These are phyloP conservation scores for Diabrotica balteata DNA, from an alignment of 2,888 invertebrate species.

Conservation along the genomic window DNA sequence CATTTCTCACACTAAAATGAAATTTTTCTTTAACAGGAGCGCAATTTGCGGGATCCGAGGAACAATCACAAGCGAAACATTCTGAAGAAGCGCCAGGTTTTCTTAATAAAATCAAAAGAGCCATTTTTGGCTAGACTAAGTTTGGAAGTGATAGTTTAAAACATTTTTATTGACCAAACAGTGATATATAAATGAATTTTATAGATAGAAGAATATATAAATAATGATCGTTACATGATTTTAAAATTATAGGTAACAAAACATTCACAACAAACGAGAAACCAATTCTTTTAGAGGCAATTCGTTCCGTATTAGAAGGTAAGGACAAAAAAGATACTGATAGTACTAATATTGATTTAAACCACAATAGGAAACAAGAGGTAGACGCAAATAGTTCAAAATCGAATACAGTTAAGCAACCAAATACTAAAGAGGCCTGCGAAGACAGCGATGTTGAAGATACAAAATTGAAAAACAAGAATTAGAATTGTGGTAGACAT, in stretches of 20 bases:
- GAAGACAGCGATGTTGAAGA: slow-evolving; percentile 48
- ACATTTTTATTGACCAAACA: slow-evolving; percentile 13
- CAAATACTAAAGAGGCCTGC: slow-evolving; percentile 18
- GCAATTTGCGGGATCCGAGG: slow-evolving; percentile 62
- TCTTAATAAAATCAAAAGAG: slow-evolving; percentile 67
- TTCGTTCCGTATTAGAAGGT: slow-evolving; percentile 67
- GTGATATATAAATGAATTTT: slow-evolving; percentile 11
- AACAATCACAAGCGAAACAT: slow-evolving; percentile 61
- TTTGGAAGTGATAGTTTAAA: too few species aligned
- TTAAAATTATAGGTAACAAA: slow-evolving; percentile 66
- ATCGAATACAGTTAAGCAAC: slow-evolving; percentile 13
- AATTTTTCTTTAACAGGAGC: slow-evolving; percentile 61
- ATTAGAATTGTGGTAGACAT: slow-evolving; percentile 32
- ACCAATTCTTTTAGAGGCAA: slow-evolving; percentile 67
- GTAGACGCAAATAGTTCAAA: slow-evolving; percentile 21
- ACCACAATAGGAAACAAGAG: slow-evolving; percentile 40
- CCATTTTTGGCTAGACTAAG: slow-evolving; percentile 65
- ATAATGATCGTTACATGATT: slow-evolving; percentile 15
- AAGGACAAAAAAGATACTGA: slow-evolving; percentile 49
- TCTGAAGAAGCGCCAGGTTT: slow-evolving; percentile 61
- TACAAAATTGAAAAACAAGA: slow-evolving; percentile 56
- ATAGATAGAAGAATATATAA: slow-evolving; percentile 2
- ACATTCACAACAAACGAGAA: slow-evolving; percentile 66
- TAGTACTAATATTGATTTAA: slow-evolving; percentile 36
- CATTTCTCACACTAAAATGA: slow-evolving; percentile 8